These are phyloP conservation scores for Atherinosoma microstoma DNA, from an alignment of 2,797 vertebrate species.

Conservation along the genomic window DNA sequence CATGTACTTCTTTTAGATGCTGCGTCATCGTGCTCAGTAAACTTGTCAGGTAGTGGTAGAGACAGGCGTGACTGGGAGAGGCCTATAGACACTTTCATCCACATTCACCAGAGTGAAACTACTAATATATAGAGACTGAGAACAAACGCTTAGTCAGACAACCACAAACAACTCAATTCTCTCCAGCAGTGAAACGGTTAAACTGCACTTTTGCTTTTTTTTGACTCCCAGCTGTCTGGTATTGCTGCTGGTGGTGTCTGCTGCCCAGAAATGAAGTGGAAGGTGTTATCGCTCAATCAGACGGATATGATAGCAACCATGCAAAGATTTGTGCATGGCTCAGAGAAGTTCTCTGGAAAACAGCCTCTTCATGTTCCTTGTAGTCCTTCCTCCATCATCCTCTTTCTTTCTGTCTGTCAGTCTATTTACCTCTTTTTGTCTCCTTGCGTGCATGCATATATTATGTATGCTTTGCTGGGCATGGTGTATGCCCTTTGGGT, in stretches of 20 bases:
- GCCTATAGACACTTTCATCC: slow-evolving; percentile 62
- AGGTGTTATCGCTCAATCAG: slow-evolving; percentile 60
- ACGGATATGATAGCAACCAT: slow-evolving; percentile 47
- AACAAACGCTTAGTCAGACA: slow-evolving; percentile 73
- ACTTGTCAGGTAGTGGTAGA: slow-evolving; percentile 57
- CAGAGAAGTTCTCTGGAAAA: slow-evolving; percentile 20
- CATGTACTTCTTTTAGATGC: not conserved
- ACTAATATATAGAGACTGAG: slow-evolving; percentile 70
- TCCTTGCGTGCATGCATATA: slow-evolving; percentile 33
- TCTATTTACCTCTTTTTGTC: slow-evolving; percentile 5
- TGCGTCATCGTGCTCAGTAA: not conserved
- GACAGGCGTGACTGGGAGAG: slow-evolving; percentile 76
- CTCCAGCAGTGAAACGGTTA: slow-evolving; percentile 83
- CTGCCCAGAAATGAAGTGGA: slow-evolving; percentile 72
- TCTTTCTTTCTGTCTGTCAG: not conserved
- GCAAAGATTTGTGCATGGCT: slow-evolving; percentile 27
- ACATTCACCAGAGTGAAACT: slow-evolving; percentile 63
- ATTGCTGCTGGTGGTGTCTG: slow-evolving; percentile 60
- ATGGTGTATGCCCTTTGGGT: slow-evolving; percentile 45
- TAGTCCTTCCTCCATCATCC: slow-evolving; percentile 11
- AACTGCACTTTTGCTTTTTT: slow-evolving; percentile 79
- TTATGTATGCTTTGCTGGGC: slow-evolving; percentile 68
- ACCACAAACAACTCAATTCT: slow-evolving; percentile 82
- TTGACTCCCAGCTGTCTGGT: slow-evolving; percentile 70
- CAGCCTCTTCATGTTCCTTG: slow-evolving; percentile 24